phyloP scores from a whole-genome alignment of 2,888 invertebrate species.

The Petrolisthes cinctipes region DNA sequence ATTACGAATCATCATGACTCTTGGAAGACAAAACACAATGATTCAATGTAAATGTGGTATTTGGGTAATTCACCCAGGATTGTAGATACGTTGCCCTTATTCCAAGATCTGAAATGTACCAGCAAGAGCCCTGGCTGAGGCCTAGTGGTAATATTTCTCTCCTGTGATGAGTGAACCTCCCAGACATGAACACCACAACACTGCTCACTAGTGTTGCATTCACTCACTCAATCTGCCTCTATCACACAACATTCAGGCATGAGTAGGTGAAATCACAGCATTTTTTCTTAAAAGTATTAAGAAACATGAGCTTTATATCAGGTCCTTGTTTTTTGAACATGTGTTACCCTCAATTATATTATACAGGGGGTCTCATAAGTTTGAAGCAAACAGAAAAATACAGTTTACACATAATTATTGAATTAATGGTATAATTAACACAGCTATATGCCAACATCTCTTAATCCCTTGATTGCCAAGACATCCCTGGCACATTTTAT shows the following conservation, averaged over 20 bases:
- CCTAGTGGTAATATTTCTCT: neutral
- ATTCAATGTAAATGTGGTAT: too few relatives aligned
- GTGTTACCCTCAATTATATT: neutral
- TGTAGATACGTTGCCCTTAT: too few relatives aligned
- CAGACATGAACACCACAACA: constrained; percentile 15
- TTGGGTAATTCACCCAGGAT: too few relatives aligned
- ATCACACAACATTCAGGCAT: constrained; percentile 48
- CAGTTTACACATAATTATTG: too few relatives aligned
- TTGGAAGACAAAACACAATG: too few relatives aligned
- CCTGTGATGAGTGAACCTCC: neutral
- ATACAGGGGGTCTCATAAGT: neutral
- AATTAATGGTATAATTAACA: too few relatives aligned
- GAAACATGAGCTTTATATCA: constrained; percentile 17
- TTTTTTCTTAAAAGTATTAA: constrained; percentile 11
- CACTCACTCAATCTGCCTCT: constrained; percentile 41
- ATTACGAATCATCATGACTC: too few relatives aligned
- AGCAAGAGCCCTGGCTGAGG: constrained; percentile 1
- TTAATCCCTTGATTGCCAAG: too few relatives aligned
- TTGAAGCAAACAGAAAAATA: too few relatives aligned
- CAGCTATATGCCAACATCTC: too few relatives aligned
- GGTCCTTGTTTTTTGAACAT: constrained; percentile 8
- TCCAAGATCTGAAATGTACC: neutral
- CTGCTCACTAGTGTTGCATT: constrained; percentile 6
- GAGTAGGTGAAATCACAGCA: constrained; percentile 48
- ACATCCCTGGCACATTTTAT: too few relatives aligned